Evolutionary conservation across 2,113 vertebrate species (phyloP), one percentile per base, ranked within the genome.

Genomic region (Ctenodactylus gundi): DNA sequence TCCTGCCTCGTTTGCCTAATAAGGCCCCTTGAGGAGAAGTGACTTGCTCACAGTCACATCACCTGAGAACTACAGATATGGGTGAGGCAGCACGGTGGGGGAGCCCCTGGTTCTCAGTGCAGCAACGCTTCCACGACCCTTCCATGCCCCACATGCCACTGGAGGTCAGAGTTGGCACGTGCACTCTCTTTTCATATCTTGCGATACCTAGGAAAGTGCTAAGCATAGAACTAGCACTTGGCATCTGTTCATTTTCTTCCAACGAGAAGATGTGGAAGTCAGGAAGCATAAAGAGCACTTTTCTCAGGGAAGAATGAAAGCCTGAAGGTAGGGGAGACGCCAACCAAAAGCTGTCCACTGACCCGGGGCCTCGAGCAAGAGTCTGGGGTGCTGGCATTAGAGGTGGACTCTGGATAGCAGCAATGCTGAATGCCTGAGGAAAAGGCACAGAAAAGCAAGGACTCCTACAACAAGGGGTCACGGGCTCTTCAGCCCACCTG

Each of bases 261-360:
- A 60, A 31, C 13, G 7, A 73, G 41, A 82, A 91, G 36, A 53
- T n/a, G 34, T 60, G 68, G 36, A n/a, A n/a, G n/a, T n/a, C 2
- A 1, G 44, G 21, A n/a, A 36, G 20, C 34, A 23, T 60, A 11
- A 18, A n/a, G 21, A 27, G 57, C 34, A 41, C 11, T 80, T 62
- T 93, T 62, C 81, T 77, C 46, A 60, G 73, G 81, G 21, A 65
- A 85, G 67, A 82, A 49, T 29, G 67, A 91, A 57, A 41, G n/a
- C n/a, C n/a, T n/a, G n/a, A 62, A 3, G 6, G 20, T 7, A 3
- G 41, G 64, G 36, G n/a, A 85, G 68, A 84, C 9, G 39, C 29
- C 80, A 64, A 5, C 10, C 29, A 3, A 20, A 55, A 44, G 62
- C 1, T 46, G n/a, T 64, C 84, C 21, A 55, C 85, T 75, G 31